Conservation (phyloP, 2,888 invertebrate species). For the Beris morrisii region DNA sequence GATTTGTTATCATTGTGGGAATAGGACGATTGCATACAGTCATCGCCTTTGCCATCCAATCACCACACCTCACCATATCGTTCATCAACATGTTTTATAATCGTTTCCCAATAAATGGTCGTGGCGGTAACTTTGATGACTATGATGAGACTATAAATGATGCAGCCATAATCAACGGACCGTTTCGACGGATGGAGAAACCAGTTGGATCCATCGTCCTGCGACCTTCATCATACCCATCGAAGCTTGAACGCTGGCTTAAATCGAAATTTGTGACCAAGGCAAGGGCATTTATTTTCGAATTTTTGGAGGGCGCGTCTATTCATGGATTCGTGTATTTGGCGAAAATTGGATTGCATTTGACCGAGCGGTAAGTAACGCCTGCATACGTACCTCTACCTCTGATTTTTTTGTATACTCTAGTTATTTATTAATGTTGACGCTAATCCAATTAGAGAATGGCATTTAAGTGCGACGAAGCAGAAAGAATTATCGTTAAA, state of each 20-base stretch:
- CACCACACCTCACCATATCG: neutral
- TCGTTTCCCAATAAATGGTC: constrained; percentile 36
- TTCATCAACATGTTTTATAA: constrained; percentile 39
- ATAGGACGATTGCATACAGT: neutral
- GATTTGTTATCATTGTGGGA: neutral
- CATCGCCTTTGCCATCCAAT: neutral
- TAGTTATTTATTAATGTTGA: neutral
- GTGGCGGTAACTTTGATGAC: constrained; percentile 5
- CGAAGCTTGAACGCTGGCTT: constrained; percentile 5
- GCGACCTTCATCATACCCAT: too few relatives aligned
- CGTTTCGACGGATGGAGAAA: constrained; percentile 3
- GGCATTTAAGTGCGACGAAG: neutral
- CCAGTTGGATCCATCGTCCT: too few relatives aligned
- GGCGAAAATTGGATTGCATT: constrained; percentile 51
- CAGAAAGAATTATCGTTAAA: neutral
- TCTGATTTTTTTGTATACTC: neutral
- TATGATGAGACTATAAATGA: constrained; percentile 4
- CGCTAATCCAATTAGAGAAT: neutral
- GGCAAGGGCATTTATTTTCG: constrained; percentile 49
- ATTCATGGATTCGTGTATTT: constrained; percentile 55
- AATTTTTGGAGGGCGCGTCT: constrained; percentile 52
- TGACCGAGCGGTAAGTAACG: constrained; percentile 51
- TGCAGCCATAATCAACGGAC: neutral
- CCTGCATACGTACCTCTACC: neutral
- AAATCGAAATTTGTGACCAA: constrained; percentile 42